Percentiles rank a stretch among this genome's conserved stretches.
Conservation (phyloP, 2,888 invertebrate genomes). For the Teleogryllus oceanicus region DNA sequence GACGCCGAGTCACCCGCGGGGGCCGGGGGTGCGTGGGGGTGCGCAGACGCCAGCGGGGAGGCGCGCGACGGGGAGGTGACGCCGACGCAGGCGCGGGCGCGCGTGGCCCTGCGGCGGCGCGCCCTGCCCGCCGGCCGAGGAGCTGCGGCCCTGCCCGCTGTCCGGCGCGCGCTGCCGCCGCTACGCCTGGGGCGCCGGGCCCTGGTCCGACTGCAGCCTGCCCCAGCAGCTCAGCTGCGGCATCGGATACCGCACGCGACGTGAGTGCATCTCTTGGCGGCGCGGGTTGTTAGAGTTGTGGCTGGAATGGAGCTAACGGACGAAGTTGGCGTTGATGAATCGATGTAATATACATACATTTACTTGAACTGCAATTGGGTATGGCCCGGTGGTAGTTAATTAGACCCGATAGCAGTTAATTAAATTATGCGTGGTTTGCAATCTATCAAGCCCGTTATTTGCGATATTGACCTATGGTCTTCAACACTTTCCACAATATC, state of each 20-base stretch:
- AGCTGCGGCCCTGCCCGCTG: slow-evolving; percentile 53
- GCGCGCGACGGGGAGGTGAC: slow-evolving; percentile 46
- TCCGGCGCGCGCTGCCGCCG: slow-evolving; percentile 48
- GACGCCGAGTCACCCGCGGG: background rate
- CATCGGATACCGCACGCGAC: slow-evolving; percentile 51
- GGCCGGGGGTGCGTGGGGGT: slow-evolving; percentile 21
- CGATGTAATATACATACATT: no score
- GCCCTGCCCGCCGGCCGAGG: slow-evolving; percentile 48
- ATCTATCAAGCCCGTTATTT: no score
- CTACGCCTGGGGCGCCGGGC: slow-evolving; percentile 53
- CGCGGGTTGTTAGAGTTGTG: no score
- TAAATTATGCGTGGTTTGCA: no score
- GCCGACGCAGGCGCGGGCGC: slow-evolving; percentile 53
- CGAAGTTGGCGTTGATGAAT: no score
- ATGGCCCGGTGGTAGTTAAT: no score
- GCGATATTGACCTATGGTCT: no score
- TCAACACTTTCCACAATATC: no score
- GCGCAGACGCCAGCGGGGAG: slow-evolving; percentile 37
- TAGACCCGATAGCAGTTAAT: no score
- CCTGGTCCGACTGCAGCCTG: slow-evolving; percentile 55
- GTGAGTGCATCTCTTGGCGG: background rate
- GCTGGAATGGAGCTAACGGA: no score
- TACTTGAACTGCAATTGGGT: no score
- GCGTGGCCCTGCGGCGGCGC: slow-evolving; percentile 52
- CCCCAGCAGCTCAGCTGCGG: slow-evolving; percentile 53